Conservation (phyloP, 2,888 invertebrate species). For the Philereme transversata region DNA sequence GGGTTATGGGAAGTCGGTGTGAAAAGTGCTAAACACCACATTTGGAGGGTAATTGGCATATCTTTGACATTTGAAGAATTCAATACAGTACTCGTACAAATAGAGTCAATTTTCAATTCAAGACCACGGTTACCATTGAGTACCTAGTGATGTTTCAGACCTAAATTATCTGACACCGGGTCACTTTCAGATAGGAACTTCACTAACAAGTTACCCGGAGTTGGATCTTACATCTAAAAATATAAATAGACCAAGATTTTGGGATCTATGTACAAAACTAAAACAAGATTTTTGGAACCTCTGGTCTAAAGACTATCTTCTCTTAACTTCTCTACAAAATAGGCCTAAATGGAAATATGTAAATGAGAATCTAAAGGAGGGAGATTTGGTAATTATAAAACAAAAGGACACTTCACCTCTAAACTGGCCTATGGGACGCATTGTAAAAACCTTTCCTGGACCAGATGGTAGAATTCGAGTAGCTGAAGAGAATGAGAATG, state of each 20-base stretch:
- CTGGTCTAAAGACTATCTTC: not conserved
- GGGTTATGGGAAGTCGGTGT: too few species aligned
- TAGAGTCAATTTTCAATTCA: not conserved
- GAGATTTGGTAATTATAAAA: not conserved
- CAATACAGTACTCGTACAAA: not conserved
- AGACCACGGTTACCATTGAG: not conserved
- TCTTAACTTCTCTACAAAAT: constrained; percentile 26
- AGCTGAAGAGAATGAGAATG: not conserved
- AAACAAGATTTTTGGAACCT: not conserved
- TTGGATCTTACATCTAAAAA: not conserved
- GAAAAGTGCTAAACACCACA: too few species aligned
- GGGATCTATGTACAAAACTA: not conserved
- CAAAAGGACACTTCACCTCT: not conserved
- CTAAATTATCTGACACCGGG: not conserved
- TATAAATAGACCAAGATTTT: not conserved
- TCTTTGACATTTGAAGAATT: not conserved
- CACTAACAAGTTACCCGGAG: not conserved
- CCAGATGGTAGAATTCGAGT: not conserved
- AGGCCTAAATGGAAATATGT: not conserved
- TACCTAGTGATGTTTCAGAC: not conserved
- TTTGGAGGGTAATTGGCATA: too few species aligned
- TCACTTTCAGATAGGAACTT: not conserved
- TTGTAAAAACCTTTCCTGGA: not conserved
- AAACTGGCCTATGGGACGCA: not conserved
- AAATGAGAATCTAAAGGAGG: not conserved